These are phyloP conservation scores for Halisarca cf. caerulea DNA, from an alignment of 37 sponge, comb jelly and placozoan genomes.

Conservation along the genomic window DNA sequence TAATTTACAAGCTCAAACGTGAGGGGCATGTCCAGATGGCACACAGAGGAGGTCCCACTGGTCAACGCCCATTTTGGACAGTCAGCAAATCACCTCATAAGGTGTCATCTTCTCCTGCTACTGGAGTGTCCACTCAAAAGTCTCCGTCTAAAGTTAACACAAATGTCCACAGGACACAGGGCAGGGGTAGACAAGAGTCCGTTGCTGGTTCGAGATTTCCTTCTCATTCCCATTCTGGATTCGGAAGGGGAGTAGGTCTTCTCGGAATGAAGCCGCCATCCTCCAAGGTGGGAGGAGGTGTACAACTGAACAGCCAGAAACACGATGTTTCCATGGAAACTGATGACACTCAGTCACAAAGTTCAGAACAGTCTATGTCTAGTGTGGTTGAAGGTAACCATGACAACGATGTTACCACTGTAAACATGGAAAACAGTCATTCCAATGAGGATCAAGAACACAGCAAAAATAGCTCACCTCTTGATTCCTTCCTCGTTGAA, in stretches of 20 bases:
- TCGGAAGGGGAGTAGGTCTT: slow-evolving; percentile 1
- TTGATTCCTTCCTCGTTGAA: no score
- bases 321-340: background rate
- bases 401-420: background rate
- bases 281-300: background rate
- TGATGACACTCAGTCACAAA: background rate
- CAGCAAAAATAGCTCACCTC: no score
- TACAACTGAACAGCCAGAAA: background rate
- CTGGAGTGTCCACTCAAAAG: background rate
- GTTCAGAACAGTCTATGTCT: no score
- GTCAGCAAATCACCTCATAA: background rate
- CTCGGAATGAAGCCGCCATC: background rate
- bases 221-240: background rate
- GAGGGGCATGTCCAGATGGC: background rate
- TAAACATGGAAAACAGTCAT: no score
- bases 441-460: background rate
- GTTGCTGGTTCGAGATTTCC: background rate
- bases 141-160: no score
- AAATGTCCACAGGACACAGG: background rate
- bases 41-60: slow-evolving; percentile 12
- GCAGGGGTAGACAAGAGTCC: background rate
- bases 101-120: background rate
- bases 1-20: background rate
- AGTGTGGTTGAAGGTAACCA: background rate
- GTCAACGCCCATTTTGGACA: slow-evolving; percentile 9